Evolutionary conservation across 64 coral and sea anemone genomes (phyloP), one percentile per base, ranked within the genome.

Genomic region (Actinia tenebrosa): DNA sequence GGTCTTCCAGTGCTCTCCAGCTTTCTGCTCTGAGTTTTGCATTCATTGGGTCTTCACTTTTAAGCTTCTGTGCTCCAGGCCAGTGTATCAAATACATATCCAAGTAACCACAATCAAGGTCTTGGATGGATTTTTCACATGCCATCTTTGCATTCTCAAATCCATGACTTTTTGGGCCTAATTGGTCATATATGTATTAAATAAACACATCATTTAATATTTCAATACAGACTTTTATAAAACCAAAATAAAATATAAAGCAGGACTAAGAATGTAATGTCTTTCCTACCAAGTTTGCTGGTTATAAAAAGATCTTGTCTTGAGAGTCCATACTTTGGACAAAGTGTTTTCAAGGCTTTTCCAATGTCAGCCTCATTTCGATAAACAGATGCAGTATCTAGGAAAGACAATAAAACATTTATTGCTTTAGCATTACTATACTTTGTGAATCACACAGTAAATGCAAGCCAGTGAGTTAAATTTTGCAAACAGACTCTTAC

Each of bases 351-450:
- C 22, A 95, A 66, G 56, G 94, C 68, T 53, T 86, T 44, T 84
- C 94, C 94, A 87, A 95, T 95, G 7, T 92, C 87, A 89, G 44
- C 91, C 54, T 95, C 94, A 88, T 95, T 95, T 66, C 69, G 71
- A 63, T 95, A 95, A 9, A 95, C 94, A 69, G 94, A 64, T 89
- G 94, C 94, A 87, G 94, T 95, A 69, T 95, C 94, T 95, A 17
- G 45, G 19, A 75, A 13, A 75, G 69, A 75, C 16, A 75, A 75
- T 37, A 37, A 37, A 37, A 37, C 30, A 37, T 37, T 37, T 37
- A 37, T 37, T 37, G 30, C 30, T 37, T 37, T 37, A 37, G 30
- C 53, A 55, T 11, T 11, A 55, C 53, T 55, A 55, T 11, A 2
- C 53, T 11, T 8, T 11, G 6, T 55, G 53, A 8, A 11, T 55